These are phyloP conservation scores for Peromyscus aztecus DNA, from an alignment of 2,797 vertebrate genomes.

Conservation along the genomic window DNA sequence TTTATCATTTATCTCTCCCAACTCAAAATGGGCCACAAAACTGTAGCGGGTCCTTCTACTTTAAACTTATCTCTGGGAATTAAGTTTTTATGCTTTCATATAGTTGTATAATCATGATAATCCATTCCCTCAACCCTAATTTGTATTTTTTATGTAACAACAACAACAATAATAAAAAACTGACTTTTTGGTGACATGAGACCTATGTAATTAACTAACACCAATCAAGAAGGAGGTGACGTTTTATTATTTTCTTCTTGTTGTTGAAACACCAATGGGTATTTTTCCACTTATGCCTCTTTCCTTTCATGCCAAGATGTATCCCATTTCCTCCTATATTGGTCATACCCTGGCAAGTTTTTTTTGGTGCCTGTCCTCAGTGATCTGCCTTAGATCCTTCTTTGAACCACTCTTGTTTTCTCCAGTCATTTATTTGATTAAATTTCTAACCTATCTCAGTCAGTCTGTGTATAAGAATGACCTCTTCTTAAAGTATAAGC, in stretches of 20 bases:
- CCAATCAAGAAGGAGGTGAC: not conserved
- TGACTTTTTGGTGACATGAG: not conserved
- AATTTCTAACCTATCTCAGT: slow-evolving; percentile 42
- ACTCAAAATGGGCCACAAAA: slow-evolving; percentile 27
- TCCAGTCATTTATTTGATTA: slow-evolving; percentile 53
- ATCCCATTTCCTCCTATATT: slow-evolving; percentile 64
- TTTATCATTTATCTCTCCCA: slow-evolving; percentile 41
- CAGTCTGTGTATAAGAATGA: not conserved
- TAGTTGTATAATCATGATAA: slow-evolving; percentile 36
- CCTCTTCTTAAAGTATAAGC: slow-evolving; percentile 12
- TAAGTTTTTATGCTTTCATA: slow-evolving; percentile 49
- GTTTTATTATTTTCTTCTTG: slow-evolving; percentile 19
- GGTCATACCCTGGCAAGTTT: slow-evolving; percentile 43
- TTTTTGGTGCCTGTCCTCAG: slow-evolving; percentile 56
- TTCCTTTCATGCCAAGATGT: slow-evolving; percentile 56
- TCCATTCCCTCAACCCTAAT: not conserved
- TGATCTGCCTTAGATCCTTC: slow-evolving; percentile 50
- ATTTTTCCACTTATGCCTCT: slow-evolving; percentile 46
- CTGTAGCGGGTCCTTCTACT: not conserved
- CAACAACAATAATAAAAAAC: not conserved
- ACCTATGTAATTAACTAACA: not conserved
- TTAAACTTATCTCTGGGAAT: slow-evolving; percentile 54
- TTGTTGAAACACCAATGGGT: not conserved
- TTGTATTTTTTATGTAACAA: slow-evolving; percentile 39
- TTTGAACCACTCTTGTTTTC: slow-evolving; percentile 41